phyloP scores from a whole-genome alignment of 2,113 vertebrate genomes.

The Tinamus guttatus region DNA sequence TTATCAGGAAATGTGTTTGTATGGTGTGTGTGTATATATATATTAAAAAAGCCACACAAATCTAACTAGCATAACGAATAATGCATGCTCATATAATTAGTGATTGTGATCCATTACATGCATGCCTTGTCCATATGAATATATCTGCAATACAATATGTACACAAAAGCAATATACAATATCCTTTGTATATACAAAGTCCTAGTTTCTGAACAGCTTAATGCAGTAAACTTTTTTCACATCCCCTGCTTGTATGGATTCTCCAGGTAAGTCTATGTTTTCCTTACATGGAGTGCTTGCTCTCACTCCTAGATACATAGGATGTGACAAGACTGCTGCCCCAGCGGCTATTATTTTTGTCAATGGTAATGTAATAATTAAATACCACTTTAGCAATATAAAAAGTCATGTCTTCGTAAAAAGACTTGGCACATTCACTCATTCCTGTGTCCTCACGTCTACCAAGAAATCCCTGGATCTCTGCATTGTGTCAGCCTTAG shows the following conservation, averaged over 20 bases:
- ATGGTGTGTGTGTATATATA: neutral
- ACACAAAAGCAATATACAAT: neutral
- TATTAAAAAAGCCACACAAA: neutral
- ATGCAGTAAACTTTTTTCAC: neutral
- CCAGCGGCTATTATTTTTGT: neutral
- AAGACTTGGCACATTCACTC: neutral
- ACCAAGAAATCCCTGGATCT: neutral
- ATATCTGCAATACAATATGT: neutral
- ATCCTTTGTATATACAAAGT: neutral
- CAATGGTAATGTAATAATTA: neutral
- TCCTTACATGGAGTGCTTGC: neutral
- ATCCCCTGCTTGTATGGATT: neutral
- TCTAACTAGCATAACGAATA: neutral
- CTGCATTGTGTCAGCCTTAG: neutral
- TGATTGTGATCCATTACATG: accelerated
- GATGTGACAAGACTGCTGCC: neutral
- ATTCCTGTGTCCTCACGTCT: neutral
- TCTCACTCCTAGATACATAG: neutral
- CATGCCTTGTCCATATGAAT: neutral
- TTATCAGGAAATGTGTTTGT: neutral
- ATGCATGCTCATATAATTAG: neutral
- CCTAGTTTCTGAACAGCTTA: neutral
- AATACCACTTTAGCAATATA: neutral
- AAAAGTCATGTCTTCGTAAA: neutral
- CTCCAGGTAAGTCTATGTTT: neutral